Base-by-base conservation (phyloP, 2,113 vertebrate genomes). In the Anolis carolinensis region DNA sequence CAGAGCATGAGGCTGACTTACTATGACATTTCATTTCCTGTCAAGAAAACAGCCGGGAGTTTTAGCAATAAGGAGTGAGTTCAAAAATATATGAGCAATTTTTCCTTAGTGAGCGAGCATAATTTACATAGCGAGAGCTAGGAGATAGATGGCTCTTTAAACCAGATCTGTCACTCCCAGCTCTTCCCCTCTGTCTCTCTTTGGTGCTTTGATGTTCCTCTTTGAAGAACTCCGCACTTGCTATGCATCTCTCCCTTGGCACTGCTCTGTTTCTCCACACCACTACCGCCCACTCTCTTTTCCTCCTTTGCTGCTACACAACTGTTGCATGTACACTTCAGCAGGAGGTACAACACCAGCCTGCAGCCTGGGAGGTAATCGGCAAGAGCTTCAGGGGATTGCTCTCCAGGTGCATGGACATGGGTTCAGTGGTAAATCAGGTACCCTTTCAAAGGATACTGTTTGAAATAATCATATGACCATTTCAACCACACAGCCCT, bases 121-220 rank as follows among this genome's bases (percentile, higher is more conserved):
- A n/a, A 95, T 95, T 95, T 95, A 88, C 94, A 95, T 94, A 88
- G 93, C 16, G 34, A 89, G 92, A 93, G 92, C 90, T 83, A 90
- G 39, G 92, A 94, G 89, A 94, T 91, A 93, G 93, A 95, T 94
- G 93, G 87, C 88, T 95, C 93, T 94, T 94, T 95, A 95, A 95
- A 95, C 93, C 94, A 92, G 93, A 93, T 94, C 91, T 95, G 92
- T 95, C 93, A 92, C 63, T 91, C 78, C 25, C 83, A 25, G 91
- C 90, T 91, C 90, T 91, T 89, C 90, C 75, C 59, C 75, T 65
- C 5, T 0, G 11, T 87, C 93, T 93, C 84, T 88, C 77, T 71
- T 85, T 73, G 83, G 84, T 2, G 88, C 94, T 95, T 94, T 95
- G 94, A 94, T 94, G 92, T 91, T 94, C 48, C 78, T 89, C 94